Conservation (phyloP, 1,140 invertebrate genomes). For the Caligus rogercresseyi region DNA sequence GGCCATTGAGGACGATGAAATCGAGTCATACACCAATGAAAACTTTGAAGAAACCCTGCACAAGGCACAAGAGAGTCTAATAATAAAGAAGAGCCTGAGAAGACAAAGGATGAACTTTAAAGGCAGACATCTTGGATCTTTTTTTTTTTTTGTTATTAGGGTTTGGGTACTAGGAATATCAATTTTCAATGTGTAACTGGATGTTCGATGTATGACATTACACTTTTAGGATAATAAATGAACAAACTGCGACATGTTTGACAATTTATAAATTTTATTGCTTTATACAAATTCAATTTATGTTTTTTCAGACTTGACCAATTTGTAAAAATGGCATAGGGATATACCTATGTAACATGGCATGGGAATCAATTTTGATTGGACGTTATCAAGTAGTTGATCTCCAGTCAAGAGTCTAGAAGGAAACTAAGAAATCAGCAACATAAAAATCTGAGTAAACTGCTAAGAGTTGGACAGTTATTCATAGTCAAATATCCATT, state of each 20-base stretch:
- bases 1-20: constrained; percentile 16
- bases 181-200: too few species aligned
- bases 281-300: not conserved
- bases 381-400: too few species aligned
- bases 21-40: constrained; percentile 12
- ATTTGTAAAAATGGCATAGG: too few species aligned
- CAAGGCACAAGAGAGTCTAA: not conserved
- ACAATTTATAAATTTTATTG: not conserved
- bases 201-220: not conserved
- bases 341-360: too few species aligned
- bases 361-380: too few species aligned
- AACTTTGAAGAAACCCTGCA: constrained; percentile 9
- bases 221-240: not conserved
- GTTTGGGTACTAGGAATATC: too few species aligned
- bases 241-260: not conserved
- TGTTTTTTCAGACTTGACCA: too few species aligned
- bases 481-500: too few species aligned
- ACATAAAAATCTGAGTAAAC: too few species aligned
- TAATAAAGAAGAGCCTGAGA: not conserved
- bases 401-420: too few species aligned
- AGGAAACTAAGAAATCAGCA: too few species aligned
- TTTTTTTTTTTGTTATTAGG: not conserved
- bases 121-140: not conserved
- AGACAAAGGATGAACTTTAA: constrained; percentile 9
- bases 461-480: too few species aligned